Evolutionary conservation across 2,797 vertebrate genomes (phyloP).

Genomic region (Melanitta fusca): DNA sequence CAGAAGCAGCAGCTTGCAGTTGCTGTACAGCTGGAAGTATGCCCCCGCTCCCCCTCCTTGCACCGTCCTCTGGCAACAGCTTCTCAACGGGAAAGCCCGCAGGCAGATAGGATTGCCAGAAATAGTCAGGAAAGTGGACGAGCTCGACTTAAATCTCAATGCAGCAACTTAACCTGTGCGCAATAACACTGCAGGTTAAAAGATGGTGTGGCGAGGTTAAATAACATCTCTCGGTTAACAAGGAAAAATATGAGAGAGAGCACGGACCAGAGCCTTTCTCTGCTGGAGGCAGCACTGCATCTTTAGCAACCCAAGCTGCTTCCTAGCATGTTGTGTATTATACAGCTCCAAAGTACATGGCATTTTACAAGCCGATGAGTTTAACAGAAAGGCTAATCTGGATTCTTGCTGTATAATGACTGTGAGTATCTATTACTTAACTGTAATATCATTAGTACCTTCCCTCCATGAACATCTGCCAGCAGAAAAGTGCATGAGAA

Average conservation of each 20-base stretch:
- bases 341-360: neutral
- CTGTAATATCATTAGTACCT: slow-evolving; percentile 4
- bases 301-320: neutral
- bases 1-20: neutral
- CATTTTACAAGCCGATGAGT: neutral
- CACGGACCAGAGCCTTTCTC: neutral
- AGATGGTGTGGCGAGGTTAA: neutral
- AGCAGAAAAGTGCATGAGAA: neutral
- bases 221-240: neutral
- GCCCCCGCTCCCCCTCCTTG: neutral
- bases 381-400: slow-evolving; percentile 32
- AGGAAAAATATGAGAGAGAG: neutral
- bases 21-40: neutral
- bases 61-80: neutral
- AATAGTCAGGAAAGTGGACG: neutral
- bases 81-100: neutral
- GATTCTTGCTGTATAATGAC: neutral
- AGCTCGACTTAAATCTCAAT: neutral
- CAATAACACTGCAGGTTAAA: neutral
- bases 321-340: neutral
- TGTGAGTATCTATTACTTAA: neutral
- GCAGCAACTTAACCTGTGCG: neutral
- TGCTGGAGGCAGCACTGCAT: neutral
- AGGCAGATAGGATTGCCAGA: neutral
- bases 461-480: neutral